Base-by-base conservation (phyloP, 2,888 invertebrate species). In the Cylindroiulus punctatus region DNA sequence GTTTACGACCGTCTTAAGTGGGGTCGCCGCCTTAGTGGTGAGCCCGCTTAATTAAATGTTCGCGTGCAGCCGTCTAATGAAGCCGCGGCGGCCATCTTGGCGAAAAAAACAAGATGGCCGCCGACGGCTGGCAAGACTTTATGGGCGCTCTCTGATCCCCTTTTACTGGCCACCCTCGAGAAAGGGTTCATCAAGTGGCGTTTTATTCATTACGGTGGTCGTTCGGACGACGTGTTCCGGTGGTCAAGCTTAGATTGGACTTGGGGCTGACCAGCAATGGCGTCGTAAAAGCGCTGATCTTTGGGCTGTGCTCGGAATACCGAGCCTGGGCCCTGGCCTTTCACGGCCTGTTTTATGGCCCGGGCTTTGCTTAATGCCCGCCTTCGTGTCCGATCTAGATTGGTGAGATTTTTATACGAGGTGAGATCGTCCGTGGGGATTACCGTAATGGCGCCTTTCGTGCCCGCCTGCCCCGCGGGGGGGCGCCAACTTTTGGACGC, bases 231-330 rank as follows among this genome's bases (percentile, higher is more conserved):
- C n/a, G 22, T 57, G 57, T 19, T 57, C 57, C 17, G 47, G 57
- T 57, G 57, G 57, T 57, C 57, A n/a, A 57, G 57, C 57, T 57
- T 57, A 57, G 57, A 57, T 57, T 57, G 57, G 57, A 57, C 57
- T 19, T n/a, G 57, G 19, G 57, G 22, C 57, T 57, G 57, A 57
- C 57, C 57, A 57, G 57, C 19, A n/a, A 57, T 57, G 57, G 57
- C 57, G 57, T 57, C 57, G 57, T 57, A 57, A 57, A 57, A 57
- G n/a, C 57, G 57, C 57, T 57, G 57, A 57, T 57, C 57, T 57
- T 57, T 57, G 57, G 57, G 57, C 57, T 57, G 57, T 57, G 57
- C 57, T 57, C 57, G 2, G 57, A 7, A 57, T 57, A 57, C 57
- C n/a, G n/a, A 57, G 12, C 22, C 5, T 57, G 57, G 57, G 14